Conservation (phyloP, 1,140 invertebrate genomes). For the Goniozus legneri region DNA sequence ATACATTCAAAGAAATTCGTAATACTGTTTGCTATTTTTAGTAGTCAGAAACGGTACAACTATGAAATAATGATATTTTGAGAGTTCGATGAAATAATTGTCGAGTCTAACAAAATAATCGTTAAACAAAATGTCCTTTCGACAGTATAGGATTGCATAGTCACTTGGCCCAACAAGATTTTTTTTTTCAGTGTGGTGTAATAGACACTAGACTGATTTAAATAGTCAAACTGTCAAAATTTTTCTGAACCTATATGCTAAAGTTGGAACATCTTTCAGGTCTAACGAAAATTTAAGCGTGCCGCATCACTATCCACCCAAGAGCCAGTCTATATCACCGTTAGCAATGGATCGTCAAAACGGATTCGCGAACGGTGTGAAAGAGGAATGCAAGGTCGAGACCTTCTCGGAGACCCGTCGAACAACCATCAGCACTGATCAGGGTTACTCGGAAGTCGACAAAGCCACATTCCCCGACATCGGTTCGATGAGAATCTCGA, state of each 20-base stretch:
- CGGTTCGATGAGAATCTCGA: conserved; percentile 35
- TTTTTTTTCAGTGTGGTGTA: conserved; percentile 11
- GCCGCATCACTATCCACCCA: conserved; percentile 36
- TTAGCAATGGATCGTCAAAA: conserved; percentile 51
- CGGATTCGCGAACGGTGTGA: conserved; percentile 45
- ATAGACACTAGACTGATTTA: too few species aligned
- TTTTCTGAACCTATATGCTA: too few species aligned
- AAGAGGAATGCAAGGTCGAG: conserved; percentile 43
- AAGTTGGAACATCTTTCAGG: conserved; percentile 20
- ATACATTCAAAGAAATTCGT: too few species aligned
- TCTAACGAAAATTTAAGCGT: conserved; percentile 45
- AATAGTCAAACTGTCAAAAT: too few species aligned
- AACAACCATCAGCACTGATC: conserved; percentile 26
- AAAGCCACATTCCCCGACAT: conserved; percentile 36
- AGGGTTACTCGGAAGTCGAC: conserved; percentile 46
- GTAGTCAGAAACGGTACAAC: too few species aligned
- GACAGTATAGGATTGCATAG: too few species aligned
- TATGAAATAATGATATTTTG: too few species aligned
- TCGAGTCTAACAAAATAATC: too few species aligned
- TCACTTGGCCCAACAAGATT: too few species aligned
- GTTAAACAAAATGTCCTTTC: too few species aligned
- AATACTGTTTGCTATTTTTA: too few species aligned
- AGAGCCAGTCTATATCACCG: conserved; percentile 50
- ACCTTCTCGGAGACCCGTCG: conserved; percentile 34
- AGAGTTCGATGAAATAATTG: too few species aligned